Evolutionary conservation across 2,797 vertebrate species (phyloP), one percentile per base, ranked within the genome.

Genomic region (Danio choprae): DNA sequence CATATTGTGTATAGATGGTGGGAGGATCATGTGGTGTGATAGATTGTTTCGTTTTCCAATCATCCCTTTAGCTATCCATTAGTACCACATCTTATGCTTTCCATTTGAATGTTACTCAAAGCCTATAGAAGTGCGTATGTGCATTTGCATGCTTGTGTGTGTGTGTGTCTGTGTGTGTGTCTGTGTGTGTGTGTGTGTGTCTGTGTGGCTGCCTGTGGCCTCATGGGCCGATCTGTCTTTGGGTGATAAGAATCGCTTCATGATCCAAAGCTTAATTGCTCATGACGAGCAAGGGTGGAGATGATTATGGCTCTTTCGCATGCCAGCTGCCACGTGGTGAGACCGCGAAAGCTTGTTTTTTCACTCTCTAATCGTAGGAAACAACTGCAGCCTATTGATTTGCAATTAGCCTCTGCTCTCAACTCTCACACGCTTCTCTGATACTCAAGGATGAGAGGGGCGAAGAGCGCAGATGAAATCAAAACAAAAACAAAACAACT

Each of bases 211-310:
- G 71, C 18, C 60, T 2, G 15, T 80, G 58, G 67, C 67, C 53
- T 77, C 63, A 65, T 80, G 59, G 73, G 53, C 58, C 38, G 43
- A 77, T 29, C 65, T 81, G 74, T 69, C 75, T 81, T 56, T 62
- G 65, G 40, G n/a, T 77, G 79, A 83, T 74, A 81, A 73, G 79
- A 60, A 81, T 84, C 81, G 20, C 76, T 74, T 18, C 71, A 67
- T 73, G 75, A 80, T 80, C 72, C 72, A 81, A 74, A 71, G 79
- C 72, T 81, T 86, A 84, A 84, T 79, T 83, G 85, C 73, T 81
- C 67, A 80, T 83, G 77, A 79, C 63, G 56, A 80, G 77, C 67
- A 60, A 64, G 77, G 80, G 80, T 72, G 68, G 77, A 80, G 59
- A 78, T 82, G 77, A 82, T 82, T 84, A 80, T 59, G 72, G 22